These are phyloP conservation scores for Corythornis madagascariensis DNA, from an alignment of 2,113 vertebrate genomes.

Conservation along the genomic window DNA sequence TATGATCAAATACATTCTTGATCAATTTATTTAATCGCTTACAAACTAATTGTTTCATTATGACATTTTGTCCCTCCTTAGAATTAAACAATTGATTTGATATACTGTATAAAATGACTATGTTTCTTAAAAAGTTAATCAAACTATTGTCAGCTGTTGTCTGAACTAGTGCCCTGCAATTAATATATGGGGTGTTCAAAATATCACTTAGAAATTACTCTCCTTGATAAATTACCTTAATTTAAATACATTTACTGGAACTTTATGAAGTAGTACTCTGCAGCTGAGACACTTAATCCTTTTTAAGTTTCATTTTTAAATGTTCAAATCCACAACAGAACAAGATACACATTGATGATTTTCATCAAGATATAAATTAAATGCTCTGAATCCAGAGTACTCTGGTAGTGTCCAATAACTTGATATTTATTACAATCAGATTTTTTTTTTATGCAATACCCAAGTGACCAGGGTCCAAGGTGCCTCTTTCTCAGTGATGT, in stretches of 20 bases:
- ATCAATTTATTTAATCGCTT: slow-evolving; percentile 21
- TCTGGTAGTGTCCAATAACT: background rate
- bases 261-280: background rate
- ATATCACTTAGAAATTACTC: slow-evolving; percentile 14
- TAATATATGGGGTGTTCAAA: slow-evolving; percentile 28
- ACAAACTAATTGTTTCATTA: slow-evolving; percentile 8
- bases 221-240: slow-evolving; percentile 26
- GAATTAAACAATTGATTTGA: slow-evolving; percentile 30
- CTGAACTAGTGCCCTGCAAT: slow-evolving; percentile 25
- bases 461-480: background rate
- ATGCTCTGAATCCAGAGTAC: background rate
- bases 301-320: background rate
- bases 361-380: background rate
- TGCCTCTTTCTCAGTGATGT: background rate
- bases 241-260: slow-evolving; percentile 19
- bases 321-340: background rate
- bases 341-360: background rate
- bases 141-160: slow-evolving; percentile 21
- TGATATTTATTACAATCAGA: background rate
- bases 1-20: slow-evolving; percentile 11
- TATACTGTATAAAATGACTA: background rate
- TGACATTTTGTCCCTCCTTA: slow-evolving; percentile 19
- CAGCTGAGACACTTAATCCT: background rate
- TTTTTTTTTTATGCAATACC: background rate
- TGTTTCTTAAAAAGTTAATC: slow-evolving; percentile 49